These are phyloP conservation scores for Gopherus evgoodei DNA, from an alignment of 2,113 vertebrate species.

Conservation along the genomic window DNA sequence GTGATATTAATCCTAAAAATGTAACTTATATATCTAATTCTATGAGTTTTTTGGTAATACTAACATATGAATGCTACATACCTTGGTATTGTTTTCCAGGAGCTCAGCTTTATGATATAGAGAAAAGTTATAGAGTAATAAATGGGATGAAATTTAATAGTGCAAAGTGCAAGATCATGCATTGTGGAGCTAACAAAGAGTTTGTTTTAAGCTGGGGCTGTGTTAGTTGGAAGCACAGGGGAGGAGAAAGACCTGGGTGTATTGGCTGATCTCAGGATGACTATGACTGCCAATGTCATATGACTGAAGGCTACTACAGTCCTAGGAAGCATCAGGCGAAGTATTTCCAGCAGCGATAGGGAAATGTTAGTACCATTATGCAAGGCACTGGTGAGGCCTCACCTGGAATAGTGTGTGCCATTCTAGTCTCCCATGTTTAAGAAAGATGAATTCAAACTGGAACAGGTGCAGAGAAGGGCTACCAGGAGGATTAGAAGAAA, in stretches of 20 bases:
- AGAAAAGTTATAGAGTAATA: not conserved
- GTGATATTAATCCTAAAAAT: not conserved
- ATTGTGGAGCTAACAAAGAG: not conserved
- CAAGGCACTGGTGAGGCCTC: not conserved
- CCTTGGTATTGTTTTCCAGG: not conserved
- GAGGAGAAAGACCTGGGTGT: not conserved
- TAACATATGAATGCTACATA: not conserved
- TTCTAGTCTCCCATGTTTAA: not conserved
- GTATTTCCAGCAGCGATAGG: not conserved
- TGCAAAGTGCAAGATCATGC: not conserved
- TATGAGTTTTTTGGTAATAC: not conserved
- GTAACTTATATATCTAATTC: not conserved
- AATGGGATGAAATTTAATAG: not conserved
- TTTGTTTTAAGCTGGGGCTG: not conserved
- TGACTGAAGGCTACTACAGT: too few relatives aligned
- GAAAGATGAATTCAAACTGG: not conserved
- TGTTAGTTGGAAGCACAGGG: not conserved
- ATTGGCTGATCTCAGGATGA: not conserved
- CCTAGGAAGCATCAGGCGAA: not conserved
- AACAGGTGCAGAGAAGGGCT: not conserved
- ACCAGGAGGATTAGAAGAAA: not conserved
- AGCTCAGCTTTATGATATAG: not conserved
- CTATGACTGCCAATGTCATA: not conserved
- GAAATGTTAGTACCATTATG: not conserved
- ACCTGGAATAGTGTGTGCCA: not conserved